These are phyloP conservation scores for Leucophenga montana DNA, from an alignment of 2,888 invertebrate genomes.

Conservation along the genomic window DNA sequence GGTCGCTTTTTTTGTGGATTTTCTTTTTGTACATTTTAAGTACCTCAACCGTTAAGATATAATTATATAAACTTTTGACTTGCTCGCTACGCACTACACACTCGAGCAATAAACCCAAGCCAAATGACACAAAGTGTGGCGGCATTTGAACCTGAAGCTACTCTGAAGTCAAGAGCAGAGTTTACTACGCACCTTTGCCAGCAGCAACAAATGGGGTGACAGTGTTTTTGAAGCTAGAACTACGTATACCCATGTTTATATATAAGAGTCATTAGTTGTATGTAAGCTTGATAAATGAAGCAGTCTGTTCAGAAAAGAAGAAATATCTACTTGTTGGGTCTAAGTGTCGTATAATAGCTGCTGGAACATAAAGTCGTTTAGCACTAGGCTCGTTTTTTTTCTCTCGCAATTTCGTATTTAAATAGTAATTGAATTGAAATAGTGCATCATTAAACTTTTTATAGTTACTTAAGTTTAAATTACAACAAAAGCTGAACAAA, in stretches of 20 bases:
- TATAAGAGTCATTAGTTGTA: constrained; percentile 55
- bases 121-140: constrained; percentile 37
- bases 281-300: constrained; percentile 64
- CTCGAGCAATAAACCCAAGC: constrained; percentile 29
- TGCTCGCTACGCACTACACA: not conserved
- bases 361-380: too few species aligned
- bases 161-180: not conserved
- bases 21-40: constrained; percentile 27
- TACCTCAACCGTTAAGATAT: constrained; percentile 54
- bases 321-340: too few species aligned
- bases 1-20: too few species aligned
- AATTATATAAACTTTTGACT: constrained; percentile 51
- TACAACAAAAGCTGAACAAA: too few species aligned
- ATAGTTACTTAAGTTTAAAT: too few species aligned
- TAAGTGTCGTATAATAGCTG: too few species aligned
- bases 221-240: too few species aligned
- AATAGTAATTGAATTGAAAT: constrained; percentile 15
- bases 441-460: constrained; percentile 1
- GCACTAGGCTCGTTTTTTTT: too few species aligned
- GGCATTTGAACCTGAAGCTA: constrained; percentile 31
- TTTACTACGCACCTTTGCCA: constrained; percentile 9
- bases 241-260: too few species aligned
- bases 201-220: not conserved
- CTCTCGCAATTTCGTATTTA: not conserved
- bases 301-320: too few species aligned